Base-by-base conservation (phyloP, 1,140 invertebrate genomes). In the Hylyphantes graminicola region DNA sequence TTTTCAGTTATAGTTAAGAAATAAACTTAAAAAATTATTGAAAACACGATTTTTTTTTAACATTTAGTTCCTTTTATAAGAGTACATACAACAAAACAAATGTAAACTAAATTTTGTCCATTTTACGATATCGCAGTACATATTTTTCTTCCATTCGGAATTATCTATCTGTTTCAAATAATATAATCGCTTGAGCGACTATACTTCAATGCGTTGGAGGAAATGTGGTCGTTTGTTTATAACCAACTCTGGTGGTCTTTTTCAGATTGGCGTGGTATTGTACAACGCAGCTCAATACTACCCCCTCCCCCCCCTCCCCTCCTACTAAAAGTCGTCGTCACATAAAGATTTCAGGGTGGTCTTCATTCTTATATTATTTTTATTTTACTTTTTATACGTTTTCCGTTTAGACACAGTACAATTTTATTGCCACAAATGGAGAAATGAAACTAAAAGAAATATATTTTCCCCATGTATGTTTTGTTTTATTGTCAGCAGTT, bases 321-420 rank as follows among this genome's bases (percentile, higher is more conserved):
- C 11, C 12, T 59, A 70, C 67, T 51, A 70, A 70, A 70, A 51
- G 48, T n/a, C 48, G 15, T 51, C 67, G 53, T 50, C 13, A 70
- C 50, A 51, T 53, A 70, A 70, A 70, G 35, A 35, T 35, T 35
- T 70, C 67, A 70, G 67, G 67, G 67, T 51, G 67, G 67, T 70
- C 67, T 70, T 13, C 13, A 19, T 10, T 15, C n/a, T n/a, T n/a
- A n/a, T 59, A 3, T 59, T 59, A 3, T 13, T 59, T 9, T 13
- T 59, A 51, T 70, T 70, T 70, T 70, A 50, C 6, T n/a, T 48
- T 70, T 51, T 50, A 15, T 70, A n/a, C 48, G 9, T 15, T 13
- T 51, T 12, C 67, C 13, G 67, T 11, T 70, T 70, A 13, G 53
- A 51, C 67, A 50, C 17, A 51, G 48, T 35, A 70, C 48, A 70